Percentiles rank a stretch among this genome's conserved stretches.
These are phyloP conservation scores for Hestina assimilis DNA, from an alignment of 1,140 invertebrate species.

Conservation along the genomic window DNA sequence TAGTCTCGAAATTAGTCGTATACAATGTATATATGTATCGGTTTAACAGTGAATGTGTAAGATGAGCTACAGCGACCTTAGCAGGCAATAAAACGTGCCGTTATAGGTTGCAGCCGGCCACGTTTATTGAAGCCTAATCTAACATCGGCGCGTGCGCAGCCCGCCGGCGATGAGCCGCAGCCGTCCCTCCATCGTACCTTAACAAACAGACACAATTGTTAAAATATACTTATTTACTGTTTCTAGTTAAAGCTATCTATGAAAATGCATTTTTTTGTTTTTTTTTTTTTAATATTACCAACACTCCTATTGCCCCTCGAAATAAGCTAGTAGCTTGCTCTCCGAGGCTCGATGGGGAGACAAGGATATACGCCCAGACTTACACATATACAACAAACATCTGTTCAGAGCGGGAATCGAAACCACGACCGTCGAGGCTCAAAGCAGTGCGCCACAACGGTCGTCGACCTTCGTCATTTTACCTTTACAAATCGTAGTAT, in stretches of 20 bases:
- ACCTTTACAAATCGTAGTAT: too few relatives aligned
- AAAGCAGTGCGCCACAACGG: too few relatives aligned
- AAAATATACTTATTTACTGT: slow-evolving; percentile 9
- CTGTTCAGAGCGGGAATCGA: too few relatives aligned
- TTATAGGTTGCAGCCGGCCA: slow-evolving; percentile 39
- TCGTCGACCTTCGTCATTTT: too few relatives aligned
- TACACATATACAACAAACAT: too few relatives aligned
- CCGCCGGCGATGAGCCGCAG: slow-evolving; percentile 31
- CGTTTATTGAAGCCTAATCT: slow-evolving; percentile 43
- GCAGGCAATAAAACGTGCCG: slow-evolving; percentile 38
- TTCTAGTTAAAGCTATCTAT: background rate
- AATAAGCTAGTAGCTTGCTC: too few relatives aligned
- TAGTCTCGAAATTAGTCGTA: too few relatives aligned
- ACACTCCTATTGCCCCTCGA: too few relatives aligned
- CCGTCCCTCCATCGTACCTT: slow-evolving; percentile 2
- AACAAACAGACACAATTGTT: slow-evolving; percentile 18
- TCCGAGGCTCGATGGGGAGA: too few relatives aligned
- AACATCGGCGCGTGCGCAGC: slow-evolving; percentile 41
- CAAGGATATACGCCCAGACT: too few relatives aligned
- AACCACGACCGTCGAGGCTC: too few relatives aligned
- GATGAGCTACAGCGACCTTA: slow-evolving; percentile 30
- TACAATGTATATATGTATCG: background rate
- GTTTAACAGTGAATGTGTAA: background rate
- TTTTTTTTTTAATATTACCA: background rate
- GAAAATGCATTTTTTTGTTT: background rate